Conservation (phyloP, 2,888 invertebrate genomes). For the Prosopocoilus inquinatus region DNA sequence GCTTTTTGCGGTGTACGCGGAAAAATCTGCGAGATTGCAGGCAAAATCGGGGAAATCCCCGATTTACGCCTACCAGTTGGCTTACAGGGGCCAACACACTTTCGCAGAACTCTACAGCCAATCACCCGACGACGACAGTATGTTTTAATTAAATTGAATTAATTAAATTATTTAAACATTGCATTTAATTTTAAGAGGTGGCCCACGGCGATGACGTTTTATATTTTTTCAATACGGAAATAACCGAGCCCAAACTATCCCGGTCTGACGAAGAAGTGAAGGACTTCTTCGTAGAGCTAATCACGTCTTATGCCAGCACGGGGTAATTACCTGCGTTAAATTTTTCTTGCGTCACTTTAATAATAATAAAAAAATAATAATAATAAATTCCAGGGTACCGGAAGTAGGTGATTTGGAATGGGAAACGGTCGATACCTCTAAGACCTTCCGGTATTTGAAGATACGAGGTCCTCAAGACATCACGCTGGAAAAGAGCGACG, state of each 20-base stretch:
- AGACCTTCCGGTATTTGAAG: constrained; percentile 6
- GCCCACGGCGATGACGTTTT: constrained; percentile 17
- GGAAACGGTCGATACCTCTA: constrained; percentile 5
- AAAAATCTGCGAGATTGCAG: constrained; percentile 57
- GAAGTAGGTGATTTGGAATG: constrained; percentile 6
- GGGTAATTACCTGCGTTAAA: constrained; percentile 1
- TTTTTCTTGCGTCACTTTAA: background rate
- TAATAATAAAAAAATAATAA: background rate
- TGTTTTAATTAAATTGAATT: too few relatives aligned
- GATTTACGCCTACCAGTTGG: constrained; percentile 54
- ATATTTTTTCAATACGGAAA: constrained; percentile 8
- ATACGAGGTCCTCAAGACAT: constrained; percentile 6
- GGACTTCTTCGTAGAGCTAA: constrained; percentile 7
- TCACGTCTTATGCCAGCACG: constrained; percentile 9
- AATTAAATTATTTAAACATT: too few relatives aligned
- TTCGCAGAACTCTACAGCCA: background rate
- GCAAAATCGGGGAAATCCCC: constrained; percentile 56
- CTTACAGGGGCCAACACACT: constrained; percentile 13
- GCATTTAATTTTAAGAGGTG: constrained; percentile 2
- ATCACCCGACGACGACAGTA: background rate
- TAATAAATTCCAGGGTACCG: constrained; percentile 8
- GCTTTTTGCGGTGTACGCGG: constrained; percentile 57
- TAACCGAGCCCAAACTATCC: constrained; percentile 7
- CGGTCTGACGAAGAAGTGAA: constrained; percentile 16
- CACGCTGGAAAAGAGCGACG: constrained; percentile 3